These are phyloP conservation scores for Drosophila insularis DNA, from an alignment of 1,140 invertebrate species.

Conservation along the genomic window DNA sequence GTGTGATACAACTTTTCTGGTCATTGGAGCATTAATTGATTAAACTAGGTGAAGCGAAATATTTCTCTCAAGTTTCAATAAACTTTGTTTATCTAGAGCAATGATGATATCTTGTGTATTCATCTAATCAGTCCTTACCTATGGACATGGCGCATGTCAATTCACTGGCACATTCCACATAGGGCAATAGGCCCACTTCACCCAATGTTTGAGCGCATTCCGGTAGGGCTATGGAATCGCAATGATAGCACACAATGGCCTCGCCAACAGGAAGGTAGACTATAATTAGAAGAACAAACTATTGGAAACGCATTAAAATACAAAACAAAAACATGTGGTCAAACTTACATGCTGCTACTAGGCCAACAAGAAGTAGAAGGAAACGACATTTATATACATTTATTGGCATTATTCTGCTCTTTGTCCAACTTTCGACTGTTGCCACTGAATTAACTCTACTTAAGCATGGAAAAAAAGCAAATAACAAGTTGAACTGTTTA, in stretches of 20 bases:
- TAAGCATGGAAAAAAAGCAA: background rate
- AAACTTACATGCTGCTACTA: slow-evolving; percentile 31
- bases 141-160: slow-evolving; percentile 70
- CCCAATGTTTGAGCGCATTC: slow-evolving; percentile 71
- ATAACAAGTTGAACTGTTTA: background rate
- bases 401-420: background rate
- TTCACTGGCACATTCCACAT: slow-evolving; percentile 45
- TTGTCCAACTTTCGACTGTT: background rate
- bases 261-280: slow-evolving; percentile 8
- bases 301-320: slow-evolving; percentile 46
- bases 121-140: slow-evolving; percentile 35
- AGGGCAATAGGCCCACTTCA: slow-evolving; percentile 64
- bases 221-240: slow-evolving; percentile 68
- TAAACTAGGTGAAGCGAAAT: too few species aligned
- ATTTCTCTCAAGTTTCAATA: too few species aligned
- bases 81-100: too few species aligned
- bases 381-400: slow-evolving; percentile 16
- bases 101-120: too few species aligned
- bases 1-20: too few species aligned
- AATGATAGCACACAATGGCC: slow-evolving; percentile 72
- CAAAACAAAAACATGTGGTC: background rate
- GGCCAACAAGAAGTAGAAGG: background rate
- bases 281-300: slow-evolving; percentile 34
- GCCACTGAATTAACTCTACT: background rate
- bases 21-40: too few species aligned